Evolutionary conservation across 2,113 vertebrate genomes (phyloP).

Genomic region (Vulpes lagopus): DNA sequence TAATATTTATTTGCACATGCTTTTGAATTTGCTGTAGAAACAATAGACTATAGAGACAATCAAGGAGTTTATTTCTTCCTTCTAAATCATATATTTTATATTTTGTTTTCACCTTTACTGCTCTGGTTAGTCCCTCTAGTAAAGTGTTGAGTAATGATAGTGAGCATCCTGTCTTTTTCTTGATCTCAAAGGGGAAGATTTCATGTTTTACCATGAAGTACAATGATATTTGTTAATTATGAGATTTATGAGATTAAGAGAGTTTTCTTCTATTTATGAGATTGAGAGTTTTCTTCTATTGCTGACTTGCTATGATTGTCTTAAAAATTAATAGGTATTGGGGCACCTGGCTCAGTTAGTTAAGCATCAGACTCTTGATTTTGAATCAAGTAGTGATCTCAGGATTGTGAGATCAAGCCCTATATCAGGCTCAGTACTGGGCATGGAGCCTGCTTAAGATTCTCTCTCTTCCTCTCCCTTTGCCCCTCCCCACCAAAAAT

Average conservation of each 20-base stretch:
- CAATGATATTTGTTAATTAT: neutral
- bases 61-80: slow-evolving; percentile 33
- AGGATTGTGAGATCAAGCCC: neutral
- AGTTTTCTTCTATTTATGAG: neutral
- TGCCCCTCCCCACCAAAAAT: neutral
- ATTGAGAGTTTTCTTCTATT: slow-evolving; percentile 16
- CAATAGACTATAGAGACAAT: neutral
- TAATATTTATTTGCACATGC: neutral
- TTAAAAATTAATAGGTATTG: neutral
- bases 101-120: neutral
- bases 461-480: neutral
- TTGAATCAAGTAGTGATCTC: neutral
- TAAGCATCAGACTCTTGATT: neutral
- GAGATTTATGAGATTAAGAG: slow-evolving; percentile 4
- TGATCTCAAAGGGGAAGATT: neutral
- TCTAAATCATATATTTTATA: neutral
- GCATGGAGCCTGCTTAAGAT: neutral
- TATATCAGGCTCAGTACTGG: neutral
- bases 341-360: neutral
- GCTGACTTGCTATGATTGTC: neutral
- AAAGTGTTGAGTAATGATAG: neutral
- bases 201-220: slow-evolving; percentile 11
- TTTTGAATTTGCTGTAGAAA: slow-evolving; percentile 23
- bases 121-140: neutral
- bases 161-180: neutral